Conservation (phyloP, 2,797 vertebrate genomes). For the Spinus olivaceus region DNA sequence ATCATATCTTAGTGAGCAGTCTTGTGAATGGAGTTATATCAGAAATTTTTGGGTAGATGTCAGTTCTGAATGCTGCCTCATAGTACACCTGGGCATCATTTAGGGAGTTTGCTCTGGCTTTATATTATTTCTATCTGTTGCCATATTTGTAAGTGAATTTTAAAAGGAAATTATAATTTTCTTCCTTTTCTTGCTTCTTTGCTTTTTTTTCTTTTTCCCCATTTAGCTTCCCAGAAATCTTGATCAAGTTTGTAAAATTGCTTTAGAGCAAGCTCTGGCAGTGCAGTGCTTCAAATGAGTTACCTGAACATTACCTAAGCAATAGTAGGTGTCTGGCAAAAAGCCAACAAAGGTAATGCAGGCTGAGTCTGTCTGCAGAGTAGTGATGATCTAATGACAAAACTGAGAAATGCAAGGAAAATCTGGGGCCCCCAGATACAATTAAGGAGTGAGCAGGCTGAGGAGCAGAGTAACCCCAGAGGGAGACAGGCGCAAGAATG, state of each 20-base stretch:
- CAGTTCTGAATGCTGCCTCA: neutral
- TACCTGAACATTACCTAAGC: neutral
- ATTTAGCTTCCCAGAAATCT: neutral
- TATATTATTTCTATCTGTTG: neutral
- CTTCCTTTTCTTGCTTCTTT: too few relatives aligned
- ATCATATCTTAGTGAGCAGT: neutral
- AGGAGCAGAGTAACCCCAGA: neutral
- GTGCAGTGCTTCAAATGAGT: neutral
- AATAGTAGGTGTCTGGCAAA: neutral
- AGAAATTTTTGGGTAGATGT: neutral
- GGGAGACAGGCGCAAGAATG: neutral
- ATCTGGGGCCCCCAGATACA: neutral
- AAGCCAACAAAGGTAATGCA: neutral
- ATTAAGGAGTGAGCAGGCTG: neutral
- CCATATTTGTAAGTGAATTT: neutral
- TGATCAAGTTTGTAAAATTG: neutral
- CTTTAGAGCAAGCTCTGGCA: neutral
- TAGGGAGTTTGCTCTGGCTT: neutral
- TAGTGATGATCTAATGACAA: neutral
- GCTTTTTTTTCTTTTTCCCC: too few relatives aligned
- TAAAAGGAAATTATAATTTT: neutral
- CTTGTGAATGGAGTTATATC: neutral
- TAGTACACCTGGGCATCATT: neutral
- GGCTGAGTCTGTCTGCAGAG: neutral
- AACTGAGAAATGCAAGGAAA: conserved; percentile 8